A percentile compares a stretch with the other conserved stretches of the same genome.
phyloP scores from a whole-genome alignment of 2,797 vertebrate genomes.

The Pangasius sanitwongsei region DNA sequence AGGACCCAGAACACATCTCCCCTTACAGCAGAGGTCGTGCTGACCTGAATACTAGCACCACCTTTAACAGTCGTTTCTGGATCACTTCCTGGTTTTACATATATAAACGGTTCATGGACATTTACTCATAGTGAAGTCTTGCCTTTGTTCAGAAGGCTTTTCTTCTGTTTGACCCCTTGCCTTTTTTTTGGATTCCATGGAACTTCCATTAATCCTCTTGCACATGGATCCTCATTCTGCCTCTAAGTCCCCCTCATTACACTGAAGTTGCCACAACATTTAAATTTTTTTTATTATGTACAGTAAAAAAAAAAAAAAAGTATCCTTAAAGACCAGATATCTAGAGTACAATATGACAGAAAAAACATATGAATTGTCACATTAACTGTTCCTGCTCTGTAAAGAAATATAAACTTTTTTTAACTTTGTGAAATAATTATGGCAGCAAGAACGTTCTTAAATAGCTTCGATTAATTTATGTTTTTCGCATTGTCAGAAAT shows the following conservation, averaged over 20 bases:
- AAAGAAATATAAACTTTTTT: constrained; percentile 72
- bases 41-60: not conserved
- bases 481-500: constrained; percentile 83
- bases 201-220: not conserved
- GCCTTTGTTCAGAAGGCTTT: not conserved
- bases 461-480: constrained; percentile 71
- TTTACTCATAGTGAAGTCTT: not conserved
- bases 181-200: not conserved
- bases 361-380: constrained; percentile 66
- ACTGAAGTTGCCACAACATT: not conserved
- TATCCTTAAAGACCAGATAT: constrained; percentile 70
- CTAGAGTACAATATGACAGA: constrained; percentile 70
- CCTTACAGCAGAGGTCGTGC: not conserved
- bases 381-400: constrained; percentile 78
- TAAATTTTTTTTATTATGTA: not conserved
- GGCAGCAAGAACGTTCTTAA: constrained; percentile 81
- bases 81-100: not conserved
- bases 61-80: not conserved
- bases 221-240: not conserved
- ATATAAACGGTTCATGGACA: not conserved
- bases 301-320: not conserved
- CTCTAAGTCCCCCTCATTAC: not conserved
- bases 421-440: constrained; percentile 81
- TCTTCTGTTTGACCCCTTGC: not conserved
- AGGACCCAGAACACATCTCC: not conserved